Evolutionary conservation across 2,888 invertebrate species (phyloP).

Genomic region (Dynastes grantii): DNA sequence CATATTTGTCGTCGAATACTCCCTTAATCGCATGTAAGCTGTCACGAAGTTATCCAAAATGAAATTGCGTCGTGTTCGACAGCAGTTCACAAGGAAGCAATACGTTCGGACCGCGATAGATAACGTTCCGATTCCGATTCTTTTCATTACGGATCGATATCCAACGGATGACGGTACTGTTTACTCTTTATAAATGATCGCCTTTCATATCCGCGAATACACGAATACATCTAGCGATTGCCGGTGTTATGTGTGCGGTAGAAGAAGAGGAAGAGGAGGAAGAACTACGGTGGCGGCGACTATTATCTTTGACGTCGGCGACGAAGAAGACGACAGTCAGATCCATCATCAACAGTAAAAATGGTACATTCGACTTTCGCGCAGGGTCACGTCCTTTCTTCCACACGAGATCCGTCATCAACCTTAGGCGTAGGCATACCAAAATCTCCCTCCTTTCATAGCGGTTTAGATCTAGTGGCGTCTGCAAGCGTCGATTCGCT

Average conservation of each 20-base stretch:
- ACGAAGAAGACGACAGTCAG: constrained; percentile 9
- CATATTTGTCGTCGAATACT: constrained; percentile 51
- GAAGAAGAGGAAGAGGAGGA: constrained; percentile 7
- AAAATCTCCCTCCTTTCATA: constrained; percentile 91
- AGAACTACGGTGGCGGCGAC: constrained; percentile 14
- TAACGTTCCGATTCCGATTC: constrained; percentile 3
- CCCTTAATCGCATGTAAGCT: constrained; percentile 45
- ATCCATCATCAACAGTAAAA: constrained; percentile 33
- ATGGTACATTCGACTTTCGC: constrained; percentile 70
- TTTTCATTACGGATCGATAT: constrained; percentile 8
- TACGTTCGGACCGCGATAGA: background rate
- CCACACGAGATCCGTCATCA: constrained; percentile 58
- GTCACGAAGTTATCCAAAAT: constrained; percentile 23
- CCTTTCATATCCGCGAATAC: background rate
- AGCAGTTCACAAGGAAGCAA: constrained; percentile 2
- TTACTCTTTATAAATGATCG: constrained; percentile 13
- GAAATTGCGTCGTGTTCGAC: constrained; percentile 21
- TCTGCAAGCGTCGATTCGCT: constrained; percentile 70
- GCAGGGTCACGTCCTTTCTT: constrained; percentile 67
- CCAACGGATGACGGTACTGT: background rate
- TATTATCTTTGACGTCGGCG: background rate
- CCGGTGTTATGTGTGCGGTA: constrained; percentile 34
- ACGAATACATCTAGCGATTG: constrained; percentile 12
- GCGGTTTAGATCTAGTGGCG: constrained; percentile 87
- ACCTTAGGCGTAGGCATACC: constrained; percentile 82